Evolutionary conservation across 2,888 invertebrate genomes (phyloP), one percentile per base, ranked within the genome.

Genomic region (Stenichneumon culpator): DNA sequence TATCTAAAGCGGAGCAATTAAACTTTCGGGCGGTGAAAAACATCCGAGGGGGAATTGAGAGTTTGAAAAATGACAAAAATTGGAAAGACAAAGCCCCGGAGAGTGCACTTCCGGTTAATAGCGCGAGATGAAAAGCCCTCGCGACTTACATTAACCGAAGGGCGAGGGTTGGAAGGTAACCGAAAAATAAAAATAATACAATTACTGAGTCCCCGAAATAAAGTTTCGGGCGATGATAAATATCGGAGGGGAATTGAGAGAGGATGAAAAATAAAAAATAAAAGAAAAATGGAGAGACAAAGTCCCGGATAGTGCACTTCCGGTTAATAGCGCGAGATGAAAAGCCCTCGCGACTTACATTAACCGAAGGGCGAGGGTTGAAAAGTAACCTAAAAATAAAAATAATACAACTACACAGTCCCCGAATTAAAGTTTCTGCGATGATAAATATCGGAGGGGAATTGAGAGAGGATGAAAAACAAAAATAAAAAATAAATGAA

Each of bases 321-420:
- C 28, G 52, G 50, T 72, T 80, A 80, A 74, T 60, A 47, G 47
- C 63, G 63, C 73, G 60, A 74, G 73, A 74, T 60, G 60, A 63
- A 60, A 25, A 63, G 47, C 22, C 73, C 44, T 74, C 63, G 39
- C 44, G 73, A 63, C 57, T 60, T 60, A 57, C 47, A 28, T 74
- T 74, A 25, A 36, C 7, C 36, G 36, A 7, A 36, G 9, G 36
- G 36, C 36, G 36, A 36, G 36, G 36, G 6, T 36, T 36, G 0
- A 3, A 6, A 36, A 0, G 14, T 36, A 25, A 36, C 7, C 3
- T 5, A 22, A 22, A 57, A 60, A 57, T 11, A 52, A 54, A 52
- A 32, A 32, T 19, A 32, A 47, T 6, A 22, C 28, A 68, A 44
- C 22, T 54, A 19, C 52, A 52, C 11, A 22, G 7, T 9, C 3